Evolutionary conservation across 2,888 invertebrate genomes (phyloP).

Genomic region (Nipponacmea schrenckii): DNA sequence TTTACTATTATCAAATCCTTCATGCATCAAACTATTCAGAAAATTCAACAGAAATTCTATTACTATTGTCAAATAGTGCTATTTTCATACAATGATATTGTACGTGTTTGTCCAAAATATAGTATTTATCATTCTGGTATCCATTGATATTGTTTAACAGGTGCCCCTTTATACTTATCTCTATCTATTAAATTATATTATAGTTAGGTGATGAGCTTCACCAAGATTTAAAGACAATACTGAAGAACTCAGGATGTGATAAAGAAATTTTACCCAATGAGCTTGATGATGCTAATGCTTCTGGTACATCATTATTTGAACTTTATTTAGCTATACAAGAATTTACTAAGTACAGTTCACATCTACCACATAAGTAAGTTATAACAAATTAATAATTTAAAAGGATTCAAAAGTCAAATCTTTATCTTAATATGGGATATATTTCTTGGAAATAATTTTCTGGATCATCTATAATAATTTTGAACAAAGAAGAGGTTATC

Average conservation of each 20-base stretch:
- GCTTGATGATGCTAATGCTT: constrained; percentile 24
- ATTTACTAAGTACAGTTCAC: constrained; percentile 72
- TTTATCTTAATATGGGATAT: not conserved
- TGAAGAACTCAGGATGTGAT: constrained; percentile 31
- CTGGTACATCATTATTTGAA: constrained; percentile 84
- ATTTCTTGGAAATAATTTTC: too few species aligned
- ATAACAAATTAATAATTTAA: too few species aligned
- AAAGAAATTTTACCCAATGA: constrained; percentile 25
- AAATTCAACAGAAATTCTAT: too few species aligned
- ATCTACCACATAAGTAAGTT: constrained; percentile 50
- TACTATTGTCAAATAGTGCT: too few species aligned
- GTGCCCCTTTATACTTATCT: constrained; percentile 7
- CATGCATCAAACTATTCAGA: too few species aligned
- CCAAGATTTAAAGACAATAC: constrained; percentile 50
- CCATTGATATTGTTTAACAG: constrained; percentile 9
- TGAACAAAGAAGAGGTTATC: too few species aligned
- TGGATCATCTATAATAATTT: too few species aligned
- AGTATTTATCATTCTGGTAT: too few species aligned
- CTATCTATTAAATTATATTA: constrained; percentile 16
- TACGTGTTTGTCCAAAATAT: too few species aligned
- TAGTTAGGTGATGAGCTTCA: constrained; percentile 65
- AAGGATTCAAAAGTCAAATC: not conserved
- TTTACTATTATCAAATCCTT: too few species aligned
- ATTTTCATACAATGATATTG: too few species aligned
- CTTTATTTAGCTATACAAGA: constrained; percentile 90